phyloP scores from a whole-genome alignment of 1,140 invertebrate species.

The Orchestia grillus region DNA sequence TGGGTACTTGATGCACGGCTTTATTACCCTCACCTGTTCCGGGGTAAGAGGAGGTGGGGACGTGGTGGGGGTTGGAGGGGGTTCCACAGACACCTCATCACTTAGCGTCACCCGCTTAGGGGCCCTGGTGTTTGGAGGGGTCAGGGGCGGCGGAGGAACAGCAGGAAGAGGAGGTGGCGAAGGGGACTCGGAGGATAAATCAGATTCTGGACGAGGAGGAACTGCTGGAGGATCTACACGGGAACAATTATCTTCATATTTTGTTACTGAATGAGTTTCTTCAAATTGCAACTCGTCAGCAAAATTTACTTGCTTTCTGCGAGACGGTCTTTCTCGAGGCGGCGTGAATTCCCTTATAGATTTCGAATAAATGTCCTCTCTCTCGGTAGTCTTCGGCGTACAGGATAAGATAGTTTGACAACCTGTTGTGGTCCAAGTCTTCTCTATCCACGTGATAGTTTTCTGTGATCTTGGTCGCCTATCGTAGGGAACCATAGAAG shows the following conservation, averaged over 20 bases:
- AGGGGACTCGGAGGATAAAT: constrained; percentile 9
- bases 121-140: background rate
- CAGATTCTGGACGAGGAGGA: constrained; percentile 49
- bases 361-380: constrained; percentile 18
- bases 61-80: background rate
- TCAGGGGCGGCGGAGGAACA: constrained; percentile 1
- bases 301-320: background rate
- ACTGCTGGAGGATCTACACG: background rate
- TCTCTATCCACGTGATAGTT: constrained; percentile 40
- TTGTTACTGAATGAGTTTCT: background rate
- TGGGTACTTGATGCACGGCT: constrained; percentile 68
- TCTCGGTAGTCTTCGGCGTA: background rate
- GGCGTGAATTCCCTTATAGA: constrained; percentile 4
- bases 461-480: background rate
- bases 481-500: background rate
- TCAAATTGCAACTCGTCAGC: background rate
- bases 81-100: background rate
- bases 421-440: constrained; percentile 34
- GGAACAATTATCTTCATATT: constrained; percentile 9
- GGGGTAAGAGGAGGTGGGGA: constrained; percentile 35
- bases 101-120: background rate
- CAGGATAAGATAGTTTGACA: constrained; percentile 44
- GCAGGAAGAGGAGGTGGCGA: constrained; percentile 20
- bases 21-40: background rate
- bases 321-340: background rate